Percentiles rank a stretch among this genome's conserved stretches.
Evolutionary conservation across 2,797 vertebrate species (phyloP).

Genomic region (Harpagifer antarcticus): DNA sequence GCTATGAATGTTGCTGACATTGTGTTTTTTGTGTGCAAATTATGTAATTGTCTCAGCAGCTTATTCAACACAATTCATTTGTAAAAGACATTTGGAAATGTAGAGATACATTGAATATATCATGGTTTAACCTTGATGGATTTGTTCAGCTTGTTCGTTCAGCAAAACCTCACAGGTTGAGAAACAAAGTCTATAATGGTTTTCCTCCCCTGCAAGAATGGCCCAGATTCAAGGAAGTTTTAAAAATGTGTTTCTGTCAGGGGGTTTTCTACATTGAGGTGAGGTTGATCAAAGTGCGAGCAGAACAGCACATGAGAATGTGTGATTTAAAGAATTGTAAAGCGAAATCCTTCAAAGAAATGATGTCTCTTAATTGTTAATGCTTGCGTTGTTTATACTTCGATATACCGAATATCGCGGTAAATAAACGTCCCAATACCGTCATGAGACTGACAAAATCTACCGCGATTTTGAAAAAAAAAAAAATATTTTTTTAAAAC

Average conservation of each 20-base stretch:
- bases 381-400: conserved; percentile 18
- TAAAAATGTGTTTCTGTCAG: conserved; percentile 40
- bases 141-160: neutral
- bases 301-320: conserved; percentile 7
- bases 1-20: conserved; percentile 78
- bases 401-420: too few relatives aligned
- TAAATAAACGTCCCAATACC: too few relatives aligned
- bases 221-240: conserved; percentile 40
- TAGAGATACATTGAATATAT: conserved; percentile 2
- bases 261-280: conserved; percentile 20
- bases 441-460: too few relatives aligned
- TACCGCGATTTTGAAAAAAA: too few relatives aligned
- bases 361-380: conserved; percentile 38
- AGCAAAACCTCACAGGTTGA: conserved; percentile 34
- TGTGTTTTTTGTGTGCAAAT: conserved; percentile 47
- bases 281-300: conserved; percentile 18
- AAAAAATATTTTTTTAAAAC: too few relatives aligned
- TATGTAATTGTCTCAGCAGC: conserved; percentile 43
- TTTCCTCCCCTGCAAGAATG: conserved; percentile 42
- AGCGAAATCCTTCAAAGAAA: conserved; percentile 36
- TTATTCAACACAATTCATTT: too few relatives aligned
- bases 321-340: conserved; percentile 57
- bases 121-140: neutral
- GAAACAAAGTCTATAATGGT: conserved; percentile 66
- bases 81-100: neutral